These are phyloP conservation scores for Anguilla rostrata DNA, from an alignment of 2,113 vertebrate genomes.

Conservation along the genomic window DNA sequence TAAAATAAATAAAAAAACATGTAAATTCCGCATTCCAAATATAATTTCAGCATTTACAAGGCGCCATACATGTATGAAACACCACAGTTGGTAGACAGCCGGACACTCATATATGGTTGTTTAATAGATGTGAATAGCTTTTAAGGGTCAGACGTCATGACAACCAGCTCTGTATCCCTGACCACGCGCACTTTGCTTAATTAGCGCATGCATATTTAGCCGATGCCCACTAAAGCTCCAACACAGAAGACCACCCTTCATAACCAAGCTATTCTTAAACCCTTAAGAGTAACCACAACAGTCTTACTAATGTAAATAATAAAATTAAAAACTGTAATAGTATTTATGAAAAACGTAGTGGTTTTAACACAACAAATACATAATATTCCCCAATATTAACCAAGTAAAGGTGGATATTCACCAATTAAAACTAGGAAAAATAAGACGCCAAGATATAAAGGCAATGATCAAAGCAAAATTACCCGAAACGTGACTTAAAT, in stretches of 20 bases:
- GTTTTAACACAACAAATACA: not conserved
- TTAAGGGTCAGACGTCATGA: constrained; percentile 22
- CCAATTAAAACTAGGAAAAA: not conserved
- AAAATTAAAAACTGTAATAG: not conserved
- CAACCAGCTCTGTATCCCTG: constrained; percentile 22
- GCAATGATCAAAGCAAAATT: not conserved
- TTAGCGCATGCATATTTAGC: constrained; percentile 28
- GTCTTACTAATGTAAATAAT: not conserved
- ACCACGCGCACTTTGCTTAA: constrained; percentile 24
- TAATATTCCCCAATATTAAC: not conserved
- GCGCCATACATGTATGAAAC: not conserved
- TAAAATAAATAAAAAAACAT: no score
- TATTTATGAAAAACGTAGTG: constrained; percentile 10
- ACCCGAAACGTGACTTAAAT: not conserved
- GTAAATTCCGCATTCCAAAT: not conserved
- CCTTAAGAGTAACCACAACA: constrained; percentile 3
- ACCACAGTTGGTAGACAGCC: not conserved
- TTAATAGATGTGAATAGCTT: not conserved
- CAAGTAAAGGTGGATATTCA: not conserved
- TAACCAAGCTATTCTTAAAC: not conserved
- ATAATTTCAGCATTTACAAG: not conserved
- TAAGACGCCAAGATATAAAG: not conserved
- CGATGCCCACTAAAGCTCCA: not conserved
- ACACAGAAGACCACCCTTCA: constrained; percentile 15
- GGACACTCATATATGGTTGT: not conserved